These are phyloP conservation scores for Cordylochernes scorpioides DNA, from an alignment of 2,888 invertebrate genomes.

Conservation along the genomic window DNA sequence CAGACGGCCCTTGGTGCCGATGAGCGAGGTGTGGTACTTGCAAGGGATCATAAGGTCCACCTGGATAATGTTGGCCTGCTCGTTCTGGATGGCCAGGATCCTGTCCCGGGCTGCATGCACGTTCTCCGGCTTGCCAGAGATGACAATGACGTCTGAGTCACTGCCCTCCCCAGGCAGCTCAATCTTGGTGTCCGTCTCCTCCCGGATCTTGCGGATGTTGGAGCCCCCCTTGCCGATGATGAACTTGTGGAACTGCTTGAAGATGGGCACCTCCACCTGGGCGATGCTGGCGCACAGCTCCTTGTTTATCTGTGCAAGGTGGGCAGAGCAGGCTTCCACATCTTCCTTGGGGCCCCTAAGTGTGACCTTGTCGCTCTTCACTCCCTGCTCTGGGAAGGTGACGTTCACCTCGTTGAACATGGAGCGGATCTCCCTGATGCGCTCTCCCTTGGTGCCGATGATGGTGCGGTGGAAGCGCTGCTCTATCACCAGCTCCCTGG, in stretches of 20 bases:
- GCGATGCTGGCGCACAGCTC: slow-evolving; percentile 60
- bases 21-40: slow-evolving; percentile 73
- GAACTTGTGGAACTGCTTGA: slow-evolving; percentile 90
- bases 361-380: slow-evolving; percentile 73
- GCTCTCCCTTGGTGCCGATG: slow-evolving; percentile 79
- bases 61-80: slow-evolving; percentile 62
- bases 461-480: slow-evolving; percentile 75
- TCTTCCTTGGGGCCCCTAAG: slow-evolving; percentile 85
- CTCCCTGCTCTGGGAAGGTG: slow-evolving; percentile 51
- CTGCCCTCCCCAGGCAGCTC: slow-evolving; percentile 75
- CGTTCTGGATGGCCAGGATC: slow-evolving; percentile 79
- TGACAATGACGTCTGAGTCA: slow-evolving; percentile 60
- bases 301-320: slow-evolving; percentile 51
- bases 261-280: slow-evolving; percentile 57
- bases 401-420: slow-evolving; percentile 61
- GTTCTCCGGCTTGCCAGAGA: slow-evolving; percentile 62
- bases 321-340: slow-evolving; percentile 72
- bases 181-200: slow-evolving; percentile 84
- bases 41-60: slow-evolving; percentile 71
- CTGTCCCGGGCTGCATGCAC: slow-evolving; percentile 66
- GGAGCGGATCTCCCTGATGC: slow-evolving; percentile 71
- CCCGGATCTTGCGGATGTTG: slow-evolving; percentile 31
- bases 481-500: slow-evolving; percentile 78
- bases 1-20: slow-evolving; percentile 70
- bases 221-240: slow-evolving; percentile 79